Evolutionary conservation across 92 coral and sea anemone genomes (phyloP).

Genomic region (Phenganax marumi): DNA sequence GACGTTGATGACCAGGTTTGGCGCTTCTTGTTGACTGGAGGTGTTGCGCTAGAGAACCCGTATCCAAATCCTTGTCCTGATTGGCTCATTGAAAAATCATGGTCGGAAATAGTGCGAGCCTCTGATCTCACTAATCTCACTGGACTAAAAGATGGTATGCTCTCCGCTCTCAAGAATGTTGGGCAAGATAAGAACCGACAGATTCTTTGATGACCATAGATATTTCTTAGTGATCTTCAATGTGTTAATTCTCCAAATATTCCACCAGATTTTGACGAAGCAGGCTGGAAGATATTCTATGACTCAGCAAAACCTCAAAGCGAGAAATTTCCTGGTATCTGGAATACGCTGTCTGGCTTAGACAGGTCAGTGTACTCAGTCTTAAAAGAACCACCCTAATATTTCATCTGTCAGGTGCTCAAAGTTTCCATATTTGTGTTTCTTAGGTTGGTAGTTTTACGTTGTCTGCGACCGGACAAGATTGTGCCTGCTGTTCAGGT

Average conservation of each 20-base stretch:
- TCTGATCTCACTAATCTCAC: slow-evolving; percentile 88
- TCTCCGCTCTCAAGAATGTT: neutral
- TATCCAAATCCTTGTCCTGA: slow-evolving; percentile 98
- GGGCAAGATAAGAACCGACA: neutral
- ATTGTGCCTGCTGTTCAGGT: slow-evolving; percentile 99
- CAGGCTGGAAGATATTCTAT: slow-evolving; percentile 90
- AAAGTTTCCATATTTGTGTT: neutral
- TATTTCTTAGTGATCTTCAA: neutral
- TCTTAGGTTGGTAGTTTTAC: slow-evolving; percentile 82
- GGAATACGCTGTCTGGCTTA: slow-evolving; percentile 89
- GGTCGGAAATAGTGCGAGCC: slow-evolving; percentile 97
- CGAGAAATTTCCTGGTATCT: slow-evolving; percentile 86
- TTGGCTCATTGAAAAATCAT: slow-evolving; percentile 86
- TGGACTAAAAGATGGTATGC: slow-evolving; percentile 84
- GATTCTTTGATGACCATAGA: neutral
- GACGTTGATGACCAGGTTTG: slow-evolving; percentile 91
- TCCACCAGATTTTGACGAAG: slow-evolving; percentile 64
- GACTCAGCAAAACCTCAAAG: slow-evolving; percentile 89
- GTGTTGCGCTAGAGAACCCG: slow-evolving; percentile 96
- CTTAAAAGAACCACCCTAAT: neutral
- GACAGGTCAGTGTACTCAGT: slow-evolving; percentile 63
- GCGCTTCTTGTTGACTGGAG: slow-evolving; percentile 97
- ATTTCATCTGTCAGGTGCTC: neutral
- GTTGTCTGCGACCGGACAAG: slow-evolving; percentile 96
- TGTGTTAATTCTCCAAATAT: neutral